These are phyloP conservation scores for Dreissena rostriformis DNA, from an alignment of 1,140 invertebrate species.

Conservation along the genomic window DNA sequence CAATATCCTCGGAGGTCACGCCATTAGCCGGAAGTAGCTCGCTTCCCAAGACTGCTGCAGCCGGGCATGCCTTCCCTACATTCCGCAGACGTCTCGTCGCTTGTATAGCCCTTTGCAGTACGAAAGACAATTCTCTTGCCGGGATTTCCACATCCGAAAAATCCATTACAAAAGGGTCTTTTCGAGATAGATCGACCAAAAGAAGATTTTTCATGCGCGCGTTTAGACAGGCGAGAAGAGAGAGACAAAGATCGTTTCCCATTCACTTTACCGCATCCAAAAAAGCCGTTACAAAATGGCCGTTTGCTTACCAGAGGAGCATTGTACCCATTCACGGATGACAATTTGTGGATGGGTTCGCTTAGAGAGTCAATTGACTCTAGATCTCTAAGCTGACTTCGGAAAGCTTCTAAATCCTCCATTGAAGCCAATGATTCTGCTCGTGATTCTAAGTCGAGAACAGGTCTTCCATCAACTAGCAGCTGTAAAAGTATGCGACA, in stretches of 20 bases:
- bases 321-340: too few relatives aligned
- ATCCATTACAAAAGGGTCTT: conserved; percentile 54
- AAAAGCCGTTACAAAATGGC: conserved; percentile 56
- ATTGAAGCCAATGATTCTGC: too few relatives aligned
- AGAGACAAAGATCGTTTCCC: conserved; percentile 33
- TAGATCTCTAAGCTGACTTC: too few relatives aligned
- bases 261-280: conserved; percentile 42
- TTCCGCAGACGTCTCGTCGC: not conserved
- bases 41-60: too few relatives aligned
- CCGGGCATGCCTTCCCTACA: too few relatives aligned
- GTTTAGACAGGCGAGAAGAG: not conserved
- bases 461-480: too few relatives aligned
- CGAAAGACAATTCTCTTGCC: conserved; percentile 47
- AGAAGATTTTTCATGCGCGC: conserved; percentile 31
- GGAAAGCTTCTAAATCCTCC: too few relatives aligned
- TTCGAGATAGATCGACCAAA: not conserved
- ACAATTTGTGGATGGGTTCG: too few relatives aligned
- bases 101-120: conserved; percentile 15
- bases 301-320: conserved; percentile 46
- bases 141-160: conserved; percentile 55
- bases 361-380: too few relatives aligned
- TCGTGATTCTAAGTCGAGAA: too few relatives aligned
- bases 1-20: too few relatives aligned
- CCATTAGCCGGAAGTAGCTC: not conserved
- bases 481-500: too few relatives aligned